Conservation (phyloP, 2,113 vertebrate genomes). For the Gobiocypris rarus region DNA sequence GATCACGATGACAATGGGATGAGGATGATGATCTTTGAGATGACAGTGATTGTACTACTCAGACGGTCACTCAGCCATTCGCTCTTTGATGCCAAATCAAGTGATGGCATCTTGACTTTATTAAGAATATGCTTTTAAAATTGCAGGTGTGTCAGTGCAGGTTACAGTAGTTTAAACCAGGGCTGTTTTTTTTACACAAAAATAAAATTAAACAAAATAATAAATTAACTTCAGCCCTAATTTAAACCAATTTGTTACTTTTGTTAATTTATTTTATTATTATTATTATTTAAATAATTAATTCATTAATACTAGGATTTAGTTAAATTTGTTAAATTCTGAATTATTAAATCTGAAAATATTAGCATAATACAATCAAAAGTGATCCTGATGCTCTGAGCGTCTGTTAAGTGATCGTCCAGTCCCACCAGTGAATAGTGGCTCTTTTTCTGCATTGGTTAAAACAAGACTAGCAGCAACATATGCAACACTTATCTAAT, state of each 20-base stretch:
- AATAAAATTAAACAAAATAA: not conserved
- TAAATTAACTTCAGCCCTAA: not conserved
- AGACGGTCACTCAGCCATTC: conserved; percentile 55
- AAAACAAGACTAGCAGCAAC: conserved; percentile 33
- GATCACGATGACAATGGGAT: conserved; percentile 31
- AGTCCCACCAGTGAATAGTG: conserved; percentile 21
- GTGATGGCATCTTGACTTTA: not conserved
- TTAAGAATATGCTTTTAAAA: not conserved
- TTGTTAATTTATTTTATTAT: conserved; percentile 4
- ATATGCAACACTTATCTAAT: conserved; percentile 19
- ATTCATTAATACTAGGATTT: not conserved
- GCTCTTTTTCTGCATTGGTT: conserved; percentile 12
- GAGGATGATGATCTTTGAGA: conserved; percentile 22
- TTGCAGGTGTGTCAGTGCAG: not conserved
- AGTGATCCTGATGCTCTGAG: conserved; percentile 30
- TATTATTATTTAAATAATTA: not conserved
- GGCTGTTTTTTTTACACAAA: not conserved
- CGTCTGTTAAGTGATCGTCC: conserved; percentile 59
- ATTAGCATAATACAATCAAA: conserved; percentile 19
- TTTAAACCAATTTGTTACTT: not conserved
- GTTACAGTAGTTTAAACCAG: conserved; percentile 5
- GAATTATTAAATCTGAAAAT: conserved; percentile 9
- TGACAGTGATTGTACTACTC: conserved; percentile 31
- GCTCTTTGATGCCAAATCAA: conserved; percentile 33
- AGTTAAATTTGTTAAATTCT: conserved; percentile 25